Percentiles rank a stretch among this genome's conserved stretches.
Conservation (phyloP, 2,113 vertebrate genomes). For the Labeo catla region DNA sequence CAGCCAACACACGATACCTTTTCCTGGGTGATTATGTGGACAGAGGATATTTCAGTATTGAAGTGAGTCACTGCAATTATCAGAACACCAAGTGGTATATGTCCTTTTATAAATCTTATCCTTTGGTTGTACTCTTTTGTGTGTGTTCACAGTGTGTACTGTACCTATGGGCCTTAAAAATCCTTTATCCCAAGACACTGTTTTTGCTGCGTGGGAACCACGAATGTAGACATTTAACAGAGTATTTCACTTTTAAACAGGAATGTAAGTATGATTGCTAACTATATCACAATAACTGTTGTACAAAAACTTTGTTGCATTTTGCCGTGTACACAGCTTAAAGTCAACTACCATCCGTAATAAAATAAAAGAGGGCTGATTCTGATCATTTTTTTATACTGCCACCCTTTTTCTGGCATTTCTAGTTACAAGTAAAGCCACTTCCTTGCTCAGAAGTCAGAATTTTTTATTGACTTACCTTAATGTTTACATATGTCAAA, state of each 20-base stretch:
- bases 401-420: slow-evolving; percentile 43
- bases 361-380: neutral
- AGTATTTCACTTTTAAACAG: slow-evolving; percentile 99
- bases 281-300: neutral
- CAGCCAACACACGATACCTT: slow-evolving; percentile 82
- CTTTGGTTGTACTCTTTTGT: slow-evolving; percentile 54
- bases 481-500: slow-evolving; percentile 77
- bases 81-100: neutral
- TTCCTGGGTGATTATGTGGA: slow-evolving; percentile 90
- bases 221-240: slow-evolving; percentile 99
- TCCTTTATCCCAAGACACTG: slow-evolving; percentile 99
- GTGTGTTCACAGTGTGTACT: slow-evolving; percentile 88
- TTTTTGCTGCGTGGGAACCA: slow-evolving; percentile 99
- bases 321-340: neutral
- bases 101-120: neutral
- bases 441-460: slow-evolving; percentile 53
- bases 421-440: slow-evolving; percentile 44
- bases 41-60: slow-evolving; percentile 95
- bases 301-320: neutral
- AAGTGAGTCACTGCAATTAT: slow-evolving; percentile 67
- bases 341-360: neutral
- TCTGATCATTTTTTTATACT: neutral
- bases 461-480: slow-evolving; percentile 50
- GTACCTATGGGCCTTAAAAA: slow-evolving; percentile 99
- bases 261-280: slow-evolving; percentile 89